Conservation (phyloP, 2,113 vertebrate species). For the Syngnathus floridae region DNA sequence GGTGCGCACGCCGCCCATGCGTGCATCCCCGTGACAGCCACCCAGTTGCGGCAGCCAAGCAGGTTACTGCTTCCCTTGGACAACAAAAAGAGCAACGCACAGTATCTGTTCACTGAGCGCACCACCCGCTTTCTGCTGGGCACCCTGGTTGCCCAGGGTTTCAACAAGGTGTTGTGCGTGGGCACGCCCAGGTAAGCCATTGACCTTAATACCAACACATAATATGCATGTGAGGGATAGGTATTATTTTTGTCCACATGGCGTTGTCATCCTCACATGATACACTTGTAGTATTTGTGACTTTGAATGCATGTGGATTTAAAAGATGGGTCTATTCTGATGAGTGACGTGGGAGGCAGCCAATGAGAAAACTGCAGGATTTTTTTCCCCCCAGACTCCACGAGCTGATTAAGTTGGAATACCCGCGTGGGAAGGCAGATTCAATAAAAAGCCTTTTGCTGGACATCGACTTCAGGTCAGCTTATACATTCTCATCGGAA, state of each 20-base stretch:
- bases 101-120: conserved; percentile 88
- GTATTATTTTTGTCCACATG: not conserved
- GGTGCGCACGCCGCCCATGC: conserved; percentile 67
- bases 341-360: not conserved
- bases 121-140: conserved; percentile 82
- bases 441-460: conserved; percentile 81
- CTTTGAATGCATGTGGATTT: not conserved
- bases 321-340: not conserved
- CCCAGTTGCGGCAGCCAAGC: conserved; percentile 78
- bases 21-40: conserved; percentile 53
- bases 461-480: conserved; percentile 94
- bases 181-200: conserved; percentile 83
- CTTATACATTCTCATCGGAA: not conserved
- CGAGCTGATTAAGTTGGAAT: conserved; percentile 80
- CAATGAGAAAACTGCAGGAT: not conserved
- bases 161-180: conserved; percentile 81
- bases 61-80: conserved; percentile 78
- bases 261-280: not conserved
- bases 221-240: not conserved
- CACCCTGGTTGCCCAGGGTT: conserved; percentile 74
- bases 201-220: not conserved
- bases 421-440: conserved; percentile 56
- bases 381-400: conserved; percentile 75
- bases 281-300: not conserved
- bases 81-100: conserved; percentile 92